These are phyloP conservation scores for Drosophila ficusphila DNA, from an alignment of 1,140 invertebrate genomes.

Conservation along the genomic window DNA sequence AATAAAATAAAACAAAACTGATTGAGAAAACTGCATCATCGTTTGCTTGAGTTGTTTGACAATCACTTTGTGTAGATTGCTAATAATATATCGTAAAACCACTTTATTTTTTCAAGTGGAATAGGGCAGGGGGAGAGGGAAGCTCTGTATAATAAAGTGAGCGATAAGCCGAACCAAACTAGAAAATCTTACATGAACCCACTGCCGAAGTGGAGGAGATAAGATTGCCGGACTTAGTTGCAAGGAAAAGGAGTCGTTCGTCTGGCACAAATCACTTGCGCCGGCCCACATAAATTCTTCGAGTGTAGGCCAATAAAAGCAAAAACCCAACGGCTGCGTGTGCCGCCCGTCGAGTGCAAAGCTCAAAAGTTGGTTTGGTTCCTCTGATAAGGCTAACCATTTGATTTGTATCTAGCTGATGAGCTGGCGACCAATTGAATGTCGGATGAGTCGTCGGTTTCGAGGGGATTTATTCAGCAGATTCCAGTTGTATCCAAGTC, in stretches of 20 bases:
- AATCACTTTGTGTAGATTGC: too few species aligned
- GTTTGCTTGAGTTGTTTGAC: too few species aligned
- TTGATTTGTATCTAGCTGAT: constrained; percentile 39
- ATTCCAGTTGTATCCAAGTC: constrained; percentile 9
- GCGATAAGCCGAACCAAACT: constrained; percentile 39
- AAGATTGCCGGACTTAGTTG: constrained; percentile 48
- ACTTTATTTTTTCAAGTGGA: background rate
- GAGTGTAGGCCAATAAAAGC: constrained; percentile 31
- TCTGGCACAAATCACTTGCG: constrained; percentile 29
- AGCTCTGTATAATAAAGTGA: background rate
- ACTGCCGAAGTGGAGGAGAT: constrained; percentile 32
- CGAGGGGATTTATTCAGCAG: constrained; percentile 1
- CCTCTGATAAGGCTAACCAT: constrained; percentile 19
- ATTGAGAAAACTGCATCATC: too few species aligned
- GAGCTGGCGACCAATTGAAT: constrained; percentile 19
- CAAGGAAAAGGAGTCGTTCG: constrained; percentile 12
- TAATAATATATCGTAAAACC: background rate
- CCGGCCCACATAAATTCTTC: constrained; percentile 25
- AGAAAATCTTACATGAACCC: constrained; percentile 58
- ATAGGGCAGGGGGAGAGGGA: background rate
- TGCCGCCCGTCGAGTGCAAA: constrained; percentile 26
- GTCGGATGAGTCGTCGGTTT: background rate
- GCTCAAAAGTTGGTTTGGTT: constrained; percentile 43
- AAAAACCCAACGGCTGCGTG: constrained; percentile 9
- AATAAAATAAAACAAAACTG: too few species aligned